Percentiles rank a stretch among this genome's conserved stretches.
Conservation (phyloP, 1,140 invertebrate species). For the Stratiolaelaps scimitus region DNA sequence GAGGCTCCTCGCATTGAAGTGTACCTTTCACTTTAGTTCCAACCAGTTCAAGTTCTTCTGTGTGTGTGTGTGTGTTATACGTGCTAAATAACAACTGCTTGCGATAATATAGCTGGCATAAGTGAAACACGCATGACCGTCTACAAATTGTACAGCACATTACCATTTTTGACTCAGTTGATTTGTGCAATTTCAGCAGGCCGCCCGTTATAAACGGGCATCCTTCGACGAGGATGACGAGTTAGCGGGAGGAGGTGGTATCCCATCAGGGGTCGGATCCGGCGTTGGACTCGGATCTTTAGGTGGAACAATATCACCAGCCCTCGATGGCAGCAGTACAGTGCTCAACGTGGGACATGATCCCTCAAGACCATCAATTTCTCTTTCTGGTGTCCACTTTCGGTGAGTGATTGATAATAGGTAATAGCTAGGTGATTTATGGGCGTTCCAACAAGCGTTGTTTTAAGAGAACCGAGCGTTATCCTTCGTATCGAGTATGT, state of each 20-base stretch:
- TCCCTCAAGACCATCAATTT: background rate
- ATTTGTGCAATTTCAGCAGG: conserved; percentile 38
- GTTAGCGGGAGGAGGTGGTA: conserved; percentile 38
- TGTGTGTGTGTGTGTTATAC: too few species aligned
- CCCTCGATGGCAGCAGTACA: conserved; percentile 26
- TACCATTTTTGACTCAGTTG: background rate
- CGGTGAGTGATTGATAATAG: background rate
- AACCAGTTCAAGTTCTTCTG: too few species aligned
- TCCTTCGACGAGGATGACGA: conserved; percentile 45
- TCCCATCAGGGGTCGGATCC: conserved; percentile 34
- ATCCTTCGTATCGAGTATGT: too few species aligned
- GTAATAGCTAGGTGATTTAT: too few species aligned
- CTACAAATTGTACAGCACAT: background rate
- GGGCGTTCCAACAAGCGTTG: too few species aligned
- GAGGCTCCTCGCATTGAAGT: too few species aligned
- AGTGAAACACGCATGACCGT: background rate
- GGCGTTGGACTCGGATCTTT: conserved; percentile 3
- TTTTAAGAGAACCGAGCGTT: too few species aligned
- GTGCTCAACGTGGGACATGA: conserved; percentile 3
- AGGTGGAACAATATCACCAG: background rate
- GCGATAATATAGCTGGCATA: too few species aligned
- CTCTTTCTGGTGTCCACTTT: conserved; percentile 10
- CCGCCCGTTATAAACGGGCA: conserved; percentile 45
- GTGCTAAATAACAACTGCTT: too few species aligned
- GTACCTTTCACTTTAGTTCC: too few species aligned